Base-by-base conservation (phyloP, 2,797 vertebrate genomes). In the Smutsia temminckii region DNA sequence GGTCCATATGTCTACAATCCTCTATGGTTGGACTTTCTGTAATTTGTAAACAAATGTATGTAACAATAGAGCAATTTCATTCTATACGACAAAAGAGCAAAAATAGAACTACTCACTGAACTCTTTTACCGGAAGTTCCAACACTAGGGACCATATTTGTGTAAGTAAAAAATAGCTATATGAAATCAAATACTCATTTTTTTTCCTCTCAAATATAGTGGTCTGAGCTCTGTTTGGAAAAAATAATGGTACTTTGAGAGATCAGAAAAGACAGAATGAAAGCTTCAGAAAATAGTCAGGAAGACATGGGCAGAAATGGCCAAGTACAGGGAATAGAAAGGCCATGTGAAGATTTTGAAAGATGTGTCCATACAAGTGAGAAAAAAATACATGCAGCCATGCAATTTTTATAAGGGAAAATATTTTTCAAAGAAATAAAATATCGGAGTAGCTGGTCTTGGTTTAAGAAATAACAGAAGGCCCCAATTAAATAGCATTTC, bases 401-500 rank as follows among this genome's bases (percentile, higher is more conserved):
- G 6, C 2, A 27, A 63, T 11, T 79, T 74, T 53, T 64, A 29
- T 0, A n/a, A 81, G 27, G 40, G 86, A 89, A 89, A 79, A n/a
- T 2, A 74, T 55, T 69, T 86, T 72, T 68, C 71, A 78, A 90
- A 85, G 64, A 89, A 79, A 69, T 40, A 92, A 79, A 55, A 63
- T 75, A 55, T 17, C 71, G 40, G 85, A 57, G 77, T 9, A 17
- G 59, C 75, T 86, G 49, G 27, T 55, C 55, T 90, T 66, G 63
- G 42, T 78, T 71, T 72, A 57, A 77, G 46, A 18, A 75, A 17
- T 69, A 57, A 83, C 68, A 81, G 78, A 72, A 55, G n/a, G 61
- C 49, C 84, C 66, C 42, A 46, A 80, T 97, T 87, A 94, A 92
- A 71, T 51, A 80, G 34, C 6, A 7, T 91, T 97, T 96, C 63